Base-by-base conservation (phyloP, 2,797 vertebrate genomes). In the Perodicticus potto region DNA sequence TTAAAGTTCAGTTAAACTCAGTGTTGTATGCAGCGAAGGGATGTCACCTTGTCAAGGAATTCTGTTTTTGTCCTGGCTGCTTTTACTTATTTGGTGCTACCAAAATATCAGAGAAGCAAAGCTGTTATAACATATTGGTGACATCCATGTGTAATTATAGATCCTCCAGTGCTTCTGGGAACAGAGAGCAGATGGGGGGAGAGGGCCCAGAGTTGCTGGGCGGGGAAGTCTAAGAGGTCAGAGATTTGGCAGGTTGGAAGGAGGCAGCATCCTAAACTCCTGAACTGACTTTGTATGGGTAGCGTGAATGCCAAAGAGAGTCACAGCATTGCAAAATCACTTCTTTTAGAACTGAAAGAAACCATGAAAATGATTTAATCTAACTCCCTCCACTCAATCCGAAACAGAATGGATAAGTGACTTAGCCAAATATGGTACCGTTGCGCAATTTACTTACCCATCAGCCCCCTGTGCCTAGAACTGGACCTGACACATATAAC, bases 101-200 rank as follows among this genome's bases (percentile, higher is more conserved):
- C 61, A 88, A 81, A 89, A 83, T 73, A 83, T 87, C 84, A 73
- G 82, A 32, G 23, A 95, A 83, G 82, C 65, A 83, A 88, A 80
- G 34, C 73, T 89, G 67, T 95, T 85, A 43, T 22, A 89, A 86
- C 94, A 87, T 90, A 94, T 53, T 96, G 84, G 95, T 96, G 89
- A 70, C 94, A 95, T 96, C 77, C 89, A 11, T 49, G 89, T 91
- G 43, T 96, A 78, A 95, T 97, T 96, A 94, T 94, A 94, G 94
- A 65, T 88, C 73, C 61, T 87, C 69, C 81, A 59, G 61, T 73
- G 76, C 73, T 86, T 19, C 59, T 85, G 84, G 87, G n/a, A 94
- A 82, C 77, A 87, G 65, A 25, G 76, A 93, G 93, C 96, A 95
- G 95, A 93, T 89, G 53, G 74, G 85, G 63, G 77, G 40, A 76